Evolutionary conservation across 2,113 vertebrate genomes (phyloP).

Genomic region (Centrocercus urophasianus): DNA sequence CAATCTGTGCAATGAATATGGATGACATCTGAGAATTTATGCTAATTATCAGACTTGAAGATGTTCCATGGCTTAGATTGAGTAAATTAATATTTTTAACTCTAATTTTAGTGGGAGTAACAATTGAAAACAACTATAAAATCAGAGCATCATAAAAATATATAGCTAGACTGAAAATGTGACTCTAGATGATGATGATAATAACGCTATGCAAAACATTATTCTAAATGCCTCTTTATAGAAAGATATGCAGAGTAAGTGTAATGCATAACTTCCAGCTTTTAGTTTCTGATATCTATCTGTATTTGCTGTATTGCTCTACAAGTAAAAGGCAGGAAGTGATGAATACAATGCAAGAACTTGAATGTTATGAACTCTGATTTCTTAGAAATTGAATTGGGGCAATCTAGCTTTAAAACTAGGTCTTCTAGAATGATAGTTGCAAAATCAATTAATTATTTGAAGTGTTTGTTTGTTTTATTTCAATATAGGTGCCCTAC

Average conservation of each 20-base stretch:
- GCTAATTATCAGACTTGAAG: constrained; percentile 43
- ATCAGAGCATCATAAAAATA: neutral
- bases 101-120: constrained; percentile 23
- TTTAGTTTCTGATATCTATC: neutral
- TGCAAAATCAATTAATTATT: neutral
- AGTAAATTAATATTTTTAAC: constrained; percentile 59
- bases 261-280: neutral
- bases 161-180: neutral
- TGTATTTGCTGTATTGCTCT: neutral
- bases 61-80: neutral
- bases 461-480: neutral
- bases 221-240: neutral
- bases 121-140: neutral
- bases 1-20: constrained; percentile 53
- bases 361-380: neutral
- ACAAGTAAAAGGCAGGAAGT: neutral
- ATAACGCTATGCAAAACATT: neutral
- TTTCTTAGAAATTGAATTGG: neutral
- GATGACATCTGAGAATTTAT: constrained; percentile 51
- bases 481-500: neutral
- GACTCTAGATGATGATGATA: neutral
- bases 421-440: neutral
- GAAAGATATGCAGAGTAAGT: neutral
- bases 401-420: neutral
- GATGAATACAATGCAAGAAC: neutral